Conservation (phyloP, 2,888 invertebrate species). For the Sphaerophoria rueppellii region DNA sequence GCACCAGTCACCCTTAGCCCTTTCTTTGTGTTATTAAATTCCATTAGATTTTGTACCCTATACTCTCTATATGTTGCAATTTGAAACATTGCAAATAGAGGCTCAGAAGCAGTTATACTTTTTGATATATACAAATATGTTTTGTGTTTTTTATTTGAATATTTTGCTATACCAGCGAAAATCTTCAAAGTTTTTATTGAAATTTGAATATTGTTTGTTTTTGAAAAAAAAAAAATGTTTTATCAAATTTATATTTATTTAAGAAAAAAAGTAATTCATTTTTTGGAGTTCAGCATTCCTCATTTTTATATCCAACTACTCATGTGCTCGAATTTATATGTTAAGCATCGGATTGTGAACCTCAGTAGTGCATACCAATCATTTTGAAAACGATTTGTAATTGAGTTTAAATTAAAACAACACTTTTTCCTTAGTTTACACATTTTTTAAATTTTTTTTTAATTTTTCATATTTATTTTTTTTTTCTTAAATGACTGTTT, state of each 20-base stretch:
- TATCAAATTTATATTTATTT: conserved; percentile 38
- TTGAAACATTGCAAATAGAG: background rate
- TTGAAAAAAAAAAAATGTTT: conserved; percentile 69
- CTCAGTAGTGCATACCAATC: conserved; percentile 52
- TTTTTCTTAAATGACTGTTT: conserved; percentile 69
- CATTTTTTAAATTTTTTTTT: conserved; percentile 60
- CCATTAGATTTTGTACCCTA: background rate
- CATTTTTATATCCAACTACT: conserved; percentile 21
- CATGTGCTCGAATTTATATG: conserved; percentile 14
- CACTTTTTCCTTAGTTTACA: conserved; percentile 74
- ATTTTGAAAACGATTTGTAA: conserved; percentile 21
- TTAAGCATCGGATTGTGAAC: conserved; percentile 54
- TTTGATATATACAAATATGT: conserved; percentile 49
- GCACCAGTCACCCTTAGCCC: background rate
- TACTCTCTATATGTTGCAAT: conserved; percentile 17
- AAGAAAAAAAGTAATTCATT: conserved; percentile 46
- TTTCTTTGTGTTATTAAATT: conserved; percentile 24
- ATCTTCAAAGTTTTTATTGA: conserved; percentile 44
- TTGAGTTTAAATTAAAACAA: conserved; percentile 16
- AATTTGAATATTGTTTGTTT: conserved; percentile 74
- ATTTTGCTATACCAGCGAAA: conserved; percentile 19
- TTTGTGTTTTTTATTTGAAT: conserved; percentile 69
- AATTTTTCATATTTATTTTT: conserved; percentile 70
- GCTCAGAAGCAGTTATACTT: conserved; percentile 8
- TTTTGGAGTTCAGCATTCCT: conserved; percentile 70